Evolutionary conservation across 2,797 vertebrate species (phyloP), one percentile per base, ranked within the genome.

Genomic region (Microctenopoma lineatum): DNA sequence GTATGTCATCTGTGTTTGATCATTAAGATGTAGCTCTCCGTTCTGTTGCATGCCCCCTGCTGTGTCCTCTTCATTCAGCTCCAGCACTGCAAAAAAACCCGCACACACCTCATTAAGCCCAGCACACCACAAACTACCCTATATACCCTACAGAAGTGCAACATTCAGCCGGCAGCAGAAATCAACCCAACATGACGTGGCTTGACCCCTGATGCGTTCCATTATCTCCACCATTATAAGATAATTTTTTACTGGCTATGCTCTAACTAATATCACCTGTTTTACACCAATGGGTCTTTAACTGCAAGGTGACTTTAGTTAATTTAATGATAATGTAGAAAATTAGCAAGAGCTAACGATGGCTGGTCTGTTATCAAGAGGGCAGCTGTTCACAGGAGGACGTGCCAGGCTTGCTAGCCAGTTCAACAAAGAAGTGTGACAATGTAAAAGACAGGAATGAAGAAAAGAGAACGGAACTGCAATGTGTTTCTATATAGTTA

Each of bases 1-100:
- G 21, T 87, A 71, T n/a, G 95, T 97, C 80, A 94, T 94, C 86
- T 77, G 87, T 4, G 75, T 84, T 70, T 92, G 80, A 80, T 73
- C 70, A 12, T 89, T 89, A 66, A 58, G 62, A 70, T 61, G 75
- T 44, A 71, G 45, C 39, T 89, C 86, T 61, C 80, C 91, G 51
- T 85, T 92, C 47, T 77, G 73, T 34, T 55, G 81, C 0, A 2
- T 75, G 51, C 88, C 83, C 68, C 79, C 90, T 38, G 73, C 85
- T 50, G 80, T 50, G 36, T 68, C 57, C 32, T 77, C 79, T 55
- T 92, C 90, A 68, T 93, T 92, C 72, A 90, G 75, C 47, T 94
- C 88, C 75, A 94, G 69, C 84, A 92, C 95, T 97, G 83, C 72
- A 60, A 55, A 58, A 55, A 58, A 68, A 80, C 39, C 83, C 8